A percentile compares a stretch with the other conserved stretches of the same genome.
These are phyloP conservation scores for Pelobates fuscus DNA, from an alignment of 2,113 vertebrate genomes.

Conservation along the genomic window DNA sequence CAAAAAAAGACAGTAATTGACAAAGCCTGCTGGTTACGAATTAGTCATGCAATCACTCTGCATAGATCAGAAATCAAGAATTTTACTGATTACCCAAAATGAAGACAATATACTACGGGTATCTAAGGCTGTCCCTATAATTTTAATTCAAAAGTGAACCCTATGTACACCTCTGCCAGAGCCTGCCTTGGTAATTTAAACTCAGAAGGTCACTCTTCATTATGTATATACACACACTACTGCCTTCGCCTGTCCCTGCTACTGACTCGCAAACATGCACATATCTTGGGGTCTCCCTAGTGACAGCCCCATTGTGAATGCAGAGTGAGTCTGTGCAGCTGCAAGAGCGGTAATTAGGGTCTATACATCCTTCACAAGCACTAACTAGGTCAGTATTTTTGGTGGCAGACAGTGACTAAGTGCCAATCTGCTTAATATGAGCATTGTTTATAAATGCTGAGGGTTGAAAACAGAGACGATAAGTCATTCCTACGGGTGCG, in stretches of 20 bases:
- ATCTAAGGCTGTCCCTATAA: no score
- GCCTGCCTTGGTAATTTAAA: background rate
- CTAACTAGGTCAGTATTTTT: conserved; percentile 51
- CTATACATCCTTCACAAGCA: conserved; percentile 48
- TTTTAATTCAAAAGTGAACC: no score
- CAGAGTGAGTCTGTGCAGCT: conserved; percentile 45
- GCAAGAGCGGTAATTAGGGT: conserved; percentile 49
- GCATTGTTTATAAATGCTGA: conserved; percentile 52
- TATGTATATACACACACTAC: conserved; percentile 1
- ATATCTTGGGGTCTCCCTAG: conserved; percentile 42
- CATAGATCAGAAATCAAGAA: no score
- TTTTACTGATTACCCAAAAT: no score
- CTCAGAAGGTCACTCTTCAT: conserved; percentile 8
- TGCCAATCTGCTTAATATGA: conserved; percentile 51
- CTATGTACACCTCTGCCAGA: background rate
- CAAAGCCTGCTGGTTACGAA: no score
- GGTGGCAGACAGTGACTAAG: conserved; percentile 51
- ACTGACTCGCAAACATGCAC: conserved; percentile 3
- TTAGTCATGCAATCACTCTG: no score
- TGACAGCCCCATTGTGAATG: conserved; percentile 43
- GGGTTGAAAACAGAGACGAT: conserved; percentile 48
- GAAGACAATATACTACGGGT: no score
- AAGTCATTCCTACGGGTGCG: conserved; percentile 48
- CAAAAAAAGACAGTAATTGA: no score
- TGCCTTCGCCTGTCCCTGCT: conserved; percentile 17